Base-by-base conservation (phyloP, 2,113 vertebrate genomes). In the Enhydra lutris region DNA sequence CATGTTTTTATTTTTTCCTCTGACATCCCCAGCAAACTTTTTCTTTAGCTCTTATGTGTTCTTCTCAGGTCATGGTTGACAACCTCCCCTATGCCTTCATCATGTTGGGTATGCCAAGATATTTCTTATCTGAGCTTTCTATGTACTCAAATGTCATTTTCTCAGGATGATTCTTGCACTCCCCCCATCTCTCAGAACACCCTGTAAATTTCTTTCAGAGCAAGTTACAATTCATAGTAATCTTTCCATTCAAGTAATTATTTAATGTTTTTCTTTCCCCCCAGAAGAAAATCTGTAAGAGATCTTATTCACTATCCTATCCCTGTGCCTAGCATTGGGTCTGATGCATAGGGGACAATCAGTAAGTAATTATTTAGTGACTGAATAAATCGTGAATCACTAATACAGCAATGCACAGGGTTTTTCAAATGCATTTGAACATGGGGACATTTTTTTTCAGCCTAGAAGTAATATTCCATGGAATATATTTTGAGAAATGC, bases 401-500 rank as follows among this genome's bases (percentile, higher is more conserved):
- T n/a, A 61, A 76, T 31, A 59, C 23, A n/a, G 29, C 31, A 83
- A 55, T n/a, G 15, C 29, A 26, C 12, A 15, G 3, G 1, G 11
- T 17, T 88, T 97, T 83, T 93, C 34, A 87, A 95, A 81, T 81
- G 6, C 63, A 85, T 85, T 88, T 94, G 63, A 97, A 95, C n/a
- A 6, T 17, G 9, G 4, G 12, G 7, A 92, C 4, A 1, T 89
- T 83, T 86, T 95, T 89, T 63, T 45, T 20, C 21, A 89, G 1
- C 5, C 67, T 88, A 55, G 69, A 95, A 97, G 52, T 91, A 95
- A 85, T 97, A 97, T 85, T 95, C 65, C 52, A 39, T 92, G 71
- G 74, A 83, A 71, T 89, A 50, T 39, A 89, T 88, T 89, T 96
- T 97, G 88, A 97, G 85, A 95, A 97, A 95, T 97, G 42, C 47